Conservation (phyloP, 2,113 vertebrate species). For the Protobothrops flavoviridis region DNA sequence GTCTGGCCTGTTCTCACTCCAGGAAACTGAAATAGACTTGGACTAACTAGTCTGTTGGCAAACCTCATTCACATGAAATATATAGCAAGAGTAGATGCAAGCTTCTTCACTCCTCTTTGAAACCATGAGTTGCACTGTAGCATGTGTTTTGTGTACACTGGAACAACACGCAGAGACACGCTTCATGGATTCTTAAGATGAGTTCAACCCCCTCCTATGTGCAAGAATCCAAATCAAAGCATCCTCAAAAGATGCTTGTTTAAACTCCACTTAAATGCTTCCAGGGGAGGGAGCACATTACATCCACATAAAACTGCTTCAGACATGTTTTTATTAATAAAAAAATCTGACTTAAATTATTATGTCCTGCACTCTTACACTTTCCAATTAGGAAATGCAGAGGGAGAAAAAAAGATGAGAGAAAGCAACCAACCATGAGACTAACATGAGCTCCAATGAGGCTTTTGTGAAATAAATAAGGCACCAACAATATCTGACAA, state of each 20-base stretch:
- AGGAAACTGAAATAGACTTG: not conserved
- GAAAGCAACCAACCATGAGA: not conserved
- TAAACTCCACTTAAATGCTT: not conserved
- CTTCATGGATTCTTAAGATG: not conserved
- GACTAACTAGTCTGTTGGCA: not conserved
- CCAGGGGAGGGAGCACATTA: not conserved
- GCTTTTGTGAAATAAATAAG: not conserved
- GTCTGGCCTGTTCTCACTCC: not conserved
- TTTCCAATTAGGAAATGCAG: not conserved
- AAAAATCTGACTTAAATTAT: not conserved
- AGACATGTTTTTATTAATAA: not conserved
- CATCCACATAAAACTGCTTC: not conserved
- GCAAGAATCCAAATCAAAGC: not conserved
- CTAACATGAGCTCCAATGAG: not conserved
- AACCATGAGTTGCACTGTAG: not conserved
- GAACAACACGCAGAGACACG: not conserved
- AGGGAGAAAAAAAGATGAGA: not conserved
- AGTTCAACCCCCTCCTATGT: not conserved
- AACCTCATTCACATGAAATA: not conserved
- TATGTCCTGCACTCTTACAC: not conserved
- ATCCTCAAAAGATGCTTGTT: not conserved
- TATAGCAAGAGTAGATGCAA: not conserved
- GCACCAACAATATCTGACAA: not conserved
- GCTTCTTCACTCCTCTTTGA: not conserved
- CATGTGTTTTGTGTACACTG: not conserved